Base-by-base conservation (phyloP, 2,113 vertebrate species). In the Casuarius casuarius region DNA sequence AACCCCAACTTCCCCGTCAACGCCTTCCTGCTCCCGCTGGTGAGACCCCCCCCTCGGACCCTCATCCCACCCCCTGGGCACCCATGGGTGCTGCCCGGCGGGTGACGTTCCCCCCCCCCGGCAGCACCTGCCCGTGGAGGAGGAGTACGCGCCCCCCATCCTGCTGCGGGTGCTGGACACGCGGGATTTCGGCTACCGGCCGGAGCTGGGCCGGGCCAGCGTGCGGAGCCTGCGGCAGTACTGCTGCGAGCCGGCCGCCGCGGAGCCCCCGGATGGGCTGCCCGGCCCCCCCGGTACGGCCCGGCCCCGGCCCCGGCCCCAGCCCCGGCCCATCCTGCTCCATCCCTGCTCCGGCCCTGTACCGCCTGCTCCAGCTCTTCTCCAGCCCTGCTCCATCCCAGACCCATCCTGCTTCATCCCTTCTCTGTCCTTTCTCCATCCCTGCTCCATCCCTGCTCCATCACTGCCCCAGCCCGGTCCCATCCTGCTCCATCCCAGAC, bases 1-100 rank as follows among this genome's bases (percentile, higher is more conserved):
- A 97, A 98, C 77, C 98, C 97, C 68, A 98, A 98, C 62, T 98
- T 98, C 61, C 63, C 94, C 11, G 68, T 84, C 72, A 93, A 95
- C 0, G 28, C 89, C 91, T 97, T 97, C 51, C 87, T 97, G 88
- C 70, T 98, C 80, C 74, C 19, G 0, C 91, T 98, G 98, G 98
- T 98, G 87, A 94, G 52, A 38, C 38, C 38, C 38, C 38, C 38
- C 38, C 38, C 38, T 8, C 38, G 38, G 38, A 38, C 38, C 38
- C 38, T 38, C 38, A 38, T 38, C 38, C 38, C 38, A 38, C 38
- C 38, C 38, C 38, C 38, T 8, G 38, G 38, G 38, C 38, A 38
- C 7, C 26, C 17, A 1, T 1, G 29, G 85, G 44, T 22, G 85
- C 12, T 76, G 5, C 52, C 4, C 4, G 58, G 42, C 83, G 10